Evolutionary conservation across 2,797 vertebrate genomes (phyloP), one percentile per base, ranked within the genome.

Genomic region (Microctenopoma steveboyesi): DNA sequence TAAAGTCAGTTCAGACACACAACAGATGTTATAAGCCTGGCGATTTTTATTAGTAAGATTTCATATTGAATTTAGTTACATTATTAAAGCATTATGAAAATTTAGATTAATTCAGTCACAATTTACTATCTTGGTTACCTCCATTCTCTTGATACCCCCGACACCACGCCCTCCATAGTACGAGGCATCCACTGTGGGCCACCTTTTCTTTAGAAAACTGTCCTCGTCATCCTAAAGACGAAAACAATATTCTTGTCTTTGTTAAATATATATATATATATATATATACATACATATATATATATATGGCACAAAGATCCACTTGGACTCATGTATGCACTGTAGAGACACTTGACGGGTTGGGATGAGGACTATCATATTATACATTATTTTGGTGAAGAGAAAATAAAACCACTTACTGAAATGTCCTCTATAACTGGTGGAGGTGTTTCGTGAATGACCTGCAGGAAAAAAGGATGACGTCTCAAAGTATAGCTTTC

Each of bases 121-220:
- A 1, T 18, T 66, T 55, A 8, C 18, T 63, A 27, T 59, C 5
- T 11, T 7, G 18, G 0, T 64, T 56, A 98, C 98, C 95, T 99
- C 98, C 98, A 99, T 99, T 56, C 98, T 92, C 81, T 99, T 99
- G 84, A 99, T 99, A 79, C 98, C 98, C 0, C 98, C 98, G 0
- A 98, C 97, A 3, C 98, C 98, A 71, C 97, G 92, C 2, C 98
- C 98, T 0, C 98, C 98, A 0, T 99, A 99, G 69, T 99, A 99
- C 0, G 98, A 99, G 6, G 98, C 98, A 1, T 99, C 98, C 2
- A 99, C 98, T 0, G 96, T 98, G 1, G 98, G 97, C 98, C 97
- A 99, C 69, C 96, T 97, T 85, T 98, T 99, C 90, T 96, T 98
- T 0, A 95, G 96, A 69, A 94, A 94, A 3, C 95, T 96, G 2